phyloP scores from a whole-genome alignment of 2,888 invertebrate species.

The Acrobasis repandana region DNA sequence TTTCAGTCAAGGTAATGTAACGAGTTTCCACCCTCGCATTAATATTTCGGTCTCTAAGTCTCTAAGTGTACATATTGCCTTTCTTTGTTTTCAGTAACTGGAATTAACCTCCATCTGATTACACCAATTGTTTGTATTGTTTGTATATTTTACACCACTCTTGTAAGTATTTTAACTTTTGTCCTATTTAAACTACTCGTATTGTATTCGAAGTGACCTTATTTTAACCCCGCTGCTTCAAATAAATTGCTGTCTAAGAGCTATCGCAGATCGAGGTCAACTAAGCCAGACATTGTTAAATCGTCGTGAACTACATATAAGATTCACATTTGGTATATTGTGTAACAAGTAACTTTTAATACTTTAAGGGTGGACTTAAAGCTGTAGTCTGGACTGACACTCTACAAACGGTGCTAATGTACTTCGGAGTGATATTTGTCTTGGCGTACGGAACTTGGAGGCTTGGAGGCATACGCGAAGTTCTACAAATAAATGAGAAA shows the following conservation, averaged over 20 bases:
- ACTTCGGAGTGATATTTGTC: constrained; percentile 86
- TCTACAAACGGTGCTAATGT: constrained; percentile 88
- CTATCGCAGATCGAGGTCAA: constrained; percentile 43
- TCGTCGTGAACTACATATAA: constrained; percentile 14
- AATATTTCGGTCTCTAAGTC: neutral
- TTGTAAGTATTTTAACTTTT: constrained; percentile 83
- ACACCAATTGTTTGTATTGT: constrained; percentile 91
- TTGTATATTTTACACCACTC: constrained; percentile 96
- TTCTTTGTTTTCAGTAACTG: constrained; percentile 85
- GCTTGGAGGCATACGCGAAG: constrained; percentile 85
- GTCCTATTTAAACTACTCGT: no score
- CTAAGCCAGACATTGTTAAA: constrained; percentile 36
- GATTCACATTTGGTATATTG: neutral
- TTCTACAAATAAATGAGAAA: constrained; percentile 83
- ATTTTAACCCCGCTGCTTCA: constrained; percentile 42
- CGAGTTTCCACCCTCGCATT: neutral
- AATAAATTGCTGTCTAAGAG: constrained; percentile 43
- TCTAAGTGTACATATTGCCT: neutral
- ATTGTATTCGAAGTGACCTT: constrained; percentile 37
- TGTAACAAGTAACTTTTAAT: constrained; percentile 21
- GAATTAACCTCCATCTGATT: constrained; percentile 90
- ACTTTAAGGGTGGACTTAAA: constrained; percentile 86
- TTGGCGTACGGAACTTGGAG: constrained; percentile 85
- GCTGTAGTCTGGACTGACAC: constrained; percentile 93
- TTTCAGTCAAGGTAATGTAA: constrained; percentile 88